Evolutionary conservation across 1,140 invertebrate genomes (phyloP), one percentile per base, ranked within the genome.

Genomic region (Nixonia krombeini): DNA sequence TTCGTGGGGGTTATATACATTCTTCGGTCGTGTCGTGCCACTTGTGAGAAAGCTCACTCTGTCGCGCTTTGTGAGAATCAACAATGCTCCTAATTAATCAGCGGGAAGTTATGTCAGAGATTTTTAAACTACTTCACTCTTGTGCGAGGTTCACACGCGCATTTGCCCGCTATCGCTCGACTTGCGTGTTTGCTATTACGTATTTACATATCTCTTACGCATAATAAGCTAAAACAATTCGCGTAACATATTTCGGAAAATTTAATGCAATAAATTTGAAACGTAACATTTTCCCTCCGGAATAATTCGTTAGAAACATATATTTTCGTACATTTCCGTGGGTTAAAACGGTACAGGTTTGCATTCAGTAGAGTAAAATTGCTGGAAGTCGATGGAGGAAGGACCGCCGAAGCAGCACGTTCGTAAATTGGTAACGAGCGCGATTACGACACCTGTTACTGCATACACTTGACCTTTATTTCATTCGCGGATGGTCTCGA

Each of bases 391-490:
- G 29, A 12, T 21, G 37, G 26, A 37, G 23, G 31, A n/a, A 29
- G 0, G 25, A 41, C 31, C 49, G 46, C 41, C 47, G 47, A 46
- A 42, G 38, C 49, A 49, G 26, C 53, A 59, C 38, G 66, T 49
- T 51, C 53, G 61, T 52, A 64, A 68, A 72, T 69, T 49, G 51
- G 63, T 62, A 71, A 68, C 42, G 55, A 71, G 52, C 49, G 40
- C 44, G 40, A 62, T 70, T 66, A 49, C 70, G 50, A 17, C 56
- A 64, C 42, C 16, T 40, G 55, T 59, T 44, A 57, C 53, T 77
- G 74, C 59, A 79, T 81, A 82, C 79, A 81, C 79, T 83, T 81
- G 79, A 83, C 80, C 80, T 81, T 82, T 81, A 83, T 83, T 78
- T 73, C 70, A 76, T 73, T 45, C 61, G 65, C 59, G 65, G 70